Percentiles rank a stretch among this genome's conserved stretches.
phyloP scores from a whole-genome alignment of 2,113 vertebrate species.

The Tenebrosternarchus preto region DNA sequence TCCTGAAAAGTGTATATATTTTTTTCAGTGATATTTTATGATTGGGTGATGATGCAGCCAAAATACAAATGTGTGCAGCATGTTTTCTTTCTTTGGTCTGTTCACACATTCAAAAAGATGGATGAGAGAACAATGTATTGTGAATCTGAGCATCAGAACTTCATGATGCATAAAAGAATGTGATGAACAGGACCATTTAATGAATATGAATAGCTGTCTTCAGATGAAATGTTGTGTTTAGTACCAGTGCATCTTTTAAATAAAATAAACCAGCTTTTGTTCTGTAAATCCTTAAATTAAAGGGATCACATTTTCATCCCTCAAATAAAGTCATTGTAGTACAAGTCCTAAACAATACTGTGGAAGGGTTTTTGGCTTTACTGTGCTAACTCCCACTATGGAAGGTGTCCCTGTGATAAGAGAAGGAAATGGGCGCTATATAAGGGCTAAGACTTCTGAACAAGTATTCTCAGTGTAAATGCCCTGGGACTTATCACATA shows the following conservation, averaged over 20 bases:
- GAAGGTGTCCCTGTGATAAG: background rate
- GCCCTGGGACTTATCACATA: constrained; percentile 30
- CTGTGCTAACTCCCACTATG: background rate
- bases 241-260: background rate
- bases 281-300: background rate
- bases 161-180: background rate
- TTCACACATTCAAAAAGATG: background rate
- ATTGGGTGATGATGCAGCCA: background rate
- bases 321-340: background rate
- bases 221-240: background rate
- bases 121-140: too few relatives aligned
- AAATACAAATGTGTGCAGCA: background rate
- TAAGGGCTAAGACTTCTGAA: background rate
- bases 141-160: background rate
- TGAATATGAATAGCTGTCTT: background rate
- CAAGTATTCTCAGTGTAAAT: background rate
- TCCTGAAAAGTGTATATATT: constrained; percentile 1
- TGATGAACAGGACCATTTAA: background rate
- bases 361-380: background rate
- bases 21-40: constrained; percentile 10
- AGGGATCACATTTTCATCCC: background rate
- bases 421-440: background rate
- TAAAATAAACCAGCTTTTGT: background rate
- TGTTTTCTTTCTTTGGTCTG: background rate
- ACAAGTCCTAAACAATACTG: background rate